Conservation (phyloP, 2,888 invertebrate species). For the Melikaiella ostensackeni region DNA sequence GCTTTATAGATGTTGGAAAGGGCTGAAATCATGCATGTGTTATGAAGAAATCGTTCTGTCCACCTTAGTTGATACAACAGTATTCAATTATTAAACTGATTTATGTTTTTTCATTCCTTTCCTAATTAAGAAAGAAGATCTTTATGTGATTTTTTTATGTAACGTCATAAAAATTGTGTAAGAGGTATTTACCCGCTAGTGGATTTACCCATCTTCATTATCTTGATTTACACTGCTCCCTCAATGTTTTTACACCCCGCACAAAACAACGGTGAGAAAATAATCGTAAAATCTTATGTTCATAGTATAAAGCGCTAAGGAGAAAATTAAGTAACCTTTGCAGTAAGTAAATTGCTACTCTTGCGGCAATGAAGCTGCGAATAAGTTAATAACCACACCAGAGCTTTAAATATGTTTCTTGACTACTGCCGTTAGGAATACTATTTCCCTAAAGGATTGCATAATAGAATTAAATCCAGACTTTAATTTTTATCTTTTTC, state of each 20-base stretch:
- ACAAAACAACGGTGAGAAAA: background rate
- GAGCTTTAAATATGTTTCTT: slow-evolving; percentile 4
- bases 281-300: slow-evolving; percentile 29
- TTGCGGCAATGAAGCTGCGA: background rate
- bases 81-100: too few relatives aligned
- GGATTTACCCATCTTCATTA: slow-evolving; percentile 14
- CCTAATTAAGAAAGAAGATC: background rate
- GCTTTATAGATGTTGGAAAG: too few relatives aligned
- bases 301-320: background rate
- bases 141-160: background rate
- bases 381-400: background rate
- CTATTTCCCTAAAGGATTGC: background rate
- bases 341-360: slow-evolving; percentile 13
- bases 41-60: too few relatives aligned
- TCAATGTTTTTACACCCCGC: background rate
- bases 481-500: too few relatives aligned
- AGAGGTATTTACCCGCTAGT: background rate
- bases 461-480: background rate
- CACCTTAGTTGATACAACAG: too few relatives aligned
- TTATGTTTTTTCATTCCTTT: background rate
- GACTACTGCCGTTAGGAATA: background rate
- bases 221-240: background rate
- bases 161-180: background rate
- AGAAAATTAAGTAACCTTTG: slow-evolving; percentile 5
- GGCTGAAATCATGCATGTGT: too few relatives aligned